These are phyloP conservation scores for Papilio aristodemus DNA, from an alignment of 1,140 invertebrate genomes.

Conservation along the genomic window DNA sequence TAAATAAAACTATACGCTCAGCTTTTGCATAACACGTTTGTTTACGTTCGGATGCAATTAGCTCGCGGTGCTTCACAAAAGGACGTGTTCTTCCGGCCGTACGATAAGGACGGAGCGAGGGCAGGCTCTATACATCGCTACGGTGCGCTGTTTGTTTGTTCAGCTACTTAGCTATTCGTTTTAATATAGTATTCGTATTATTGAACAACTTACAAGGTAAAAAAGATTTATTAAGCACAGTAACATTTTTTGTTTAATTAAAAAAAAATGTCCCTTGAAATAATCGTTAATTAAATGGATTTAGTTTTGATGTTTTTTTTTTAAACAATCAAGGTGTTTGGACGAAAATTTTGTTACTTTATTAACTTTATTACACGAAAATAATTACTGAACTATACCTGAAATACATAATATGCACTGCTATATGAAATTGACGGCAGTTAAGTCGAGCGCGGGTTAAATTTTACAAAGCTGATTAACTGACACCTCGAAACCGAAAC, in stretches of 20 bases:
- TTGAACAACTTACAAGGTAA: too few relatives aligned
- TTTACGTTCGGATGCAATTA: slow-evolving; percentile 1
- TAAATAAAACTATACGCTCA: too few relatives aligned
- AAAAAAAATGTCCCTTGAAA: too few relatives aligned
- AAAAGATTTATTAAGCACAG: too few relatives aligned
- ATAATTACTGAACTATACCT: too few relatives aligned
- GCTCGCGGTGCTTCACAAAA: neutral
- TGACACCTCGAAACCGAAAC: slow-evolving; percentile 6
- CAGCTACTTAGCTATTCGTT: neutral
- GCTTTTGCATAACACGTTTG: neutral
- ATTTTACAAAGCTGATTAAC: slow-evolving; percentile 25
- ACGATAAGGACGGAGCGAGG: neutral
- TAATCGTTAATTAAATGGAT: too few relatives aligned
- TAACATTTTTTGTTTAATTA: too few relatives aligned
- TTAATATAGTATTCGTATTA: neutral
- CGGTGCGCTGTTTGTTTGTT: neutral
- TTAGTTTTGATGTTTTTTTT: too few relatives aligned
- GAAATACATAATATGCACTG: neutral
- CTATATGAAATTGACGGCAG: too few relatives aligned
- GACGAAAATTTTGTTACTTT: too few relatives aligned
- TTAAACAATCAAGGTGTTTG: too few relatives aligned
- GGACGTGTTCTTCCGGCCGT: neutral
- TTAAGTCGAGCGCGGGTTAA: slow-evolving; percentile 9
- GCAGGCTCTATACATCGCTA: neutral
- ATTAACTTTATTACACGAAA: too few relatives aligned